Evolutionary conservation across 2,113 vertebrate species (phyloP).

Genomic region (Sialia sialis): DNA sequence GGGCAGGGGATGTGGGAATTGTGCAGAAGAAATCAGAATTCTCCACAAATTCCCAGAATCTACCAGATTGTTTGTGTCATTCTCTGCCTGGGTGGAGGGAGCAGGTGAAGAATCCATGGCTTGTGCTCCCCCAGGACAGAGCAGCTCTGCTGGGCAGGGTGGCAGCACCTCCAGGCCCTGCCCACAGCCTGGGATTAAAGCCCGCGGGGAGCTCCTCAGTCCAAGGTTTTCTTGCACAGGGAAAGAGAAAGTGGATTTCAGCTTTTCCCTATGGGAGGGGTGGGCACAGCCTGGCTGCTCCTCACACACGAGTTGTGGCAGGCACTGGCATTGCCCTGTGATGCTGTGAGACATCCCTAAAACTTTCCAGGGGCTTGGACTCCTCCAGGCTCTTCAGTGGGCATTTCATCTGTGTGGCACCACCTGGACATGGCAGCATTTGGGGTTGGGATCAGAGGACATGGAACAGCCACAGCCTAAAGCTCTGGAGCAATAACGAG

Average conservation of each 20-base stretch:
- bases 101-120: not conserved
- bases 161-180: not conserved
- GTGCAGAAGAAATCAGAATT: not conserved
- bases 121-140: not conserved
- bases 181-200: not conserved
- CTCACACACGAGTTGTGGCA: rapidly evolving
- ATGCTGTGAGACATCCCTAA: not conserved
- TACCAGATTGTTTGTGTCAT: not conserved
- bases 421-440: not conserved
- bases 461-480: not conserved
- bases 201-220: not conserved
- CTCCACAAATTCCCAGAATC: not conserved
- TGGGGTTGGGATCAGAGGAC: not conserved
- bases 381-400: not conserved
- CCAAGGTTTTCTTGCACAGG: not conserved
- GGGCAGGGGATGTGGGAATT: not conserved
- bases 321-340: not conserved
- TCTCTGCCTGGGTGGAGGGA: not conserved
- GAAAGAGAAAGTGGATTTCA: not conserved
- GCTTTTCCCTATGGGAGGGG: not conserved
- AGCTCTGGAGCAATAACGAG: not conserved
- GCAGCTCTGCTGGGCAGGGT: not conserved
- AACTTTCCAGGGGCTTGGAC: not conserved
- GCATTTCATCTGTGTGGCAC: not conserved
- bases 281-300: not conserved